These are phyloP conservation scores for Idaea straminata DNA, from an alignment of 2,888 invertebrate genomes.

Conservation along the genomic window DNA sequence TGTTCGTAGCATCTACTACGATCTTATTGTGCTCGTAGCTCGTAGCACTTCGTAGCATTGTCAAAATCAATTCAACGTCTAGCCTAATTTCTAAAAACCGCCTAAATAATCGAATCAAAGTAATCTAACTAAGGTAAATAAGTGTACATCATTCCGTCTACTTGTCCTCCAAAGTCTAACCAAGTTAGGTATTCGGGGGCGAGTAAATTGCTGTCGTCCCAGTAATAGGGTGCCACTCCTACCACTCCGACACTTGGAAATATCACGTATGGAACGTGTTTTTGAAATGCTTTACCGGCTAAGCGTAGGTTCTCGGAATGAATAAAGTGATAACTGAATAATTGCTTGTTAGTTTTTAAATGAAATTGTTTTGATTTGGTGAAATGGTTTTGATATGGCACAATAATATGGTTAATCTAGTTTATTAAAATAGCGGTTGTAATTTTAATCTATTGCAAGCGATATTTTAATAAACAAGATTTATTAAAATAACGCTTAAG, in stretches of 20 bases:
- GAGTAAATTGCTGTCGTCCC: not conserved
- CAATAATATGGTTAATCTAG: not conserved
- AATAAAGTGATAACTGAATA: not conserved
- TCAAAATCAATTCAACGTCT: too few relatives aligned
- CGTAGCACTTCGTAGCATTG: too few relatives aligned
- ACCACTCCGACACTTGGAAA: conserved; percentile 1
- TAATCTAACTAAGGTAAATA: not conserved
- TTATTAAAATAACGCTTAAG: too few relatives aligned
- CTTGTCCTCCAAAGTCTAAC: not conserved
- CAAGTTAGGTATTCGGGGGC: not conserved
- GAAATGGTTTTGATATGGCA: not conserved
- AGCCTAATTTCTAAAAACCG: not conserved
- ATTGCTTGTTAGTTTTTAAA: not conserved
- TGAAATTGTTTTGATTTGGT: not conserved
- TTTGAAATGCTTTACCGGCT: not conserved
- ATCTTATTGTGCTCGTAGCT: too few relatives aligned
- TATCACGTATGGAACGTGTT: not conserved
- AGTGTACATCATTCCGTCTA: not conserved
- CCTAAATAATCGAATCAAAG: not conserved
- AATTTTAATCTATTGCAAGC: too few relatives aligned
- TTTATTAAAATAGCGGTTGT: too few relatives aligned
- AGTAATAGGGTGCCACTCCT: conserved; percentile 1
- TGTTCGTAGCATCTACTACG: too few relatives aligned
- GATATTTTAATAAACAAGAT: too few relatives aligned
- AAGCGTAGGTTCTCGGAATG: not conserved